Base-by-base conservation (phyloP, 2,113 vertebrate species). In the Misgurnus anguillicaudatus region DNA sequence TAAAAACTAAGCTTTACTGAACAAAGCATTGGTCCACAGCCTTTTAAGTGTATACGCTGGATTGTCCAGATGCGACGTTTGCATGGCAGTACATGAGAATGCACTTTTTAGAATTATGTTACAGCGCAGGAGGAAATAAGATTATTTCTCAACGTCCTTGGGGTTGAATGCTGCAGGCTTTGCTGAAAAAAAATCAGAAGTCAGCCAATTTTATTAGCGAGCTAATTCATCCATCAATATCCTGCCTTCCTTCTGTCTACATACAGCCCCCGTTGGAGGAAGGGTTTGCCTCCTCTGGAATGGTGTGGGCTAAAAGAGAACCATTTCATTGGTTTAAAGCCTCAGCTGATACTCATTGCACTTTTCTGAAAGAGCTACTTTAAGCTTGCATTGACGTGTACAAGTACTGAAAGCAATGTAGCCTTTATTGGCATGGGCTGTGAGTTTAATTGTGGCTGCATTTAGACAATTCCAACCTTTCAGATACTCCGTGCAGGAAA, bases 371-470 rank as follows among this genome's bases (percentile, higher is more conserved):
- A 55, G 64, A 5, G 71, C 53, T 57, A 57, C 53, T 71, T 67
- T n/a, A 65, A 19, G 21, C 16, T 51, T 48, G 58, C 67, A 21
- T 24, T 58, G 11, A 73, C 8, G 72, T 79, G 14, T 57, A 71
- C 9, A 82, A 65, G 64, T 13, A 16, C 21, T 14, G 38, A 74
- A 61, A n/a, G 51, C 58, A 24, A 38, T 36, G 60, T 6, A 9
- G 36, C 63, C 64, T 78, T 70, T 75, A 68, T 41, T 45, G 51
- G 55, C 53, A 14, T 10, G 61, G 6, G 9, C 48, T 19, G 63
- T 80, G 65, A 42, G 69, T 71, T 77, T 80, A 19, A 82, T 74
- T 74, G 63, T 77, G 19, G 47, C 51, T 75, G 67, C 80, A 85
- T 69, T 77, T 67, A 62, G 68, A 55, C 60, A 6, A 45, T 4